Evolutionary conservation across 2,797 vertebrate species (phyloP).

Genomic region (Myotis findleyi): DNA sequence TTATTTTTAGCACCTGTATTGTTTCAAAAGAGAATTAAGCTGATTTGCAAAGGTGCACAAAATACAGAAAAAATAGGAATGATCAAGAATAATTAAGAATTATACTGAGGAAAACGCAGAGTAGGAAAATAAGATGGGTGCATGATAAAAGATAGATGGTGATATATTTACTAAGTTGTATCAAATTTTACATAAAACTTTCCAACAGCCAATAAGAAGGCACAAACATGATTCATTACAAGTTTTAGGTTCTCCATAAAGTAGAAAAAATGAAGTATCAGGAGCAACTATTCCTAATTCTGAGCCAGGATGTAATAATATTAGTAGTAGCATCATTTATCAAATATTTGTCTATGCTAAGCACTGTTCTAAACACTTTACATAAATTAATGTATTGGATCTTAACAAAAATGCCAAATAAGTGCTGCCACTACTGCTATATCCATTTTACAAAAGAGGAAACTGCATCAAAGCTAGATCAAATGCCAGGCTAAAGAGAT

Average conservation of each 20-base stretch:
- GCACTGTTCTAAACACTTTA: not conserved
- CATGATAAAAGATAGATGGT: not conserved
- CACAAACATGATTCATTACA: not conserved
- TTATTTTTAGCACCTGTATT: slow-evolving; percentile 9
- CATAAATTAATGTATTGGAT: not conserved
- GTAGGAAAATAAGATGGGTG: not conserved
- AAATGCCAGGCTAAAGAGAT: not conserved
- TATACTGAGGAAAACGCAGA: not conserved
- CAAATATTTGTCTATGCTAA: not conserved
- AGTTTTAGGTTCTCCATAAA: slow-evolving; percentile 39
- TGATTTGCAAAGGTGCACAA: not conserved
- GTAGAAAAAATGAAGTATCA: not conserved
- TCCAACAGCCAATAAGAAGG: slow-evolving; percentile 12
- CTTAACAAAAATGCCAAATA: slow-evolving; percentile 10
- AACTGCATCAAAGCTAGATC: slow-evolving; percentile 8
- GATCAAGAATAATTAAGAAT: slow-evolving; percentile 28
- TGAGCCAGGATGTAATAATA: not conserved
- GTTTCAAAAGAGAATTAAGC: slow-evolving; percentile 27
- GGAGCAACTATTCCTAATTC: not conserved
- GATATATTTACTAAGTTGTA: not conserved
- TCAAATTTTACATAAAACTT: slow-evolving; percentile 12
- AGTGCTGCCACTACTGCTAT: not conserved
- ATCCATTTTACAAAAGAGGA: not conserved
- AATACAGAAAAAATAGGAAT: slow-evolving; percentile 11
- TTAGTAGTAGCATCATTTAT: not conserved